Conservation (phyloP, 2,888 invertebrate genomes). For the Masnerella sp. region DNA sequence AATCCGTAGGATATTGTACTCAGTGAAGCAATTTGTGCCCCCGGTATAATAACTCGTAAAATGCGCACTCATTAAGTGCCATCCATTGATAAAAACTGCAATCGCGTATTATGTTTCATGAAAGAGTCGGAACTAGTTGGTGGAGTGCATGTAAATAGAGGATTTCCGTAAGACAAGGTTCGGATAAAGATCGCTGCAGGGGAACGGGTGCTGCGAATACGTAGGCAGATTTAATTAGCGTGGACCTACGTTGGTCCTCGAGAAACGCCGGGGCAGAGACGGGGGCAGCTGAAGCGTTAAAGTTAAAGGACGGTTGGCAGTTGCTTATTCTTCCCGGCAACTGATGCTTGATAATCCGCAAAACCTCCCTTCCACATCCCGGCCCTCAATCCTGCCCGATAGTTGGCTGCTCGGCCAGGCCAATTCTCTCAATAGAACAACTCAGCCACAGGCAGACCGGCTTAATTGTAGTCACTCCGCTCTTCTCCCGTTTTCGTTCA, state of each 20-base stretch:
- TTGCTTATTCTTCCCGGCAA: conserved; percentile 78
- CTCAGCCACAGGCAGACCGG: conserved; percentile 74
- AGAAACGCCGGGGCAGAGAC: conserved; percentile 61
- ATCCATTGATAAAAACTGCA: conserved; percentile 28
- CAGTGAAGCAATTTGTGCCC: background rate
- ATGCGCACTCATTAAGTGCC: background rate
- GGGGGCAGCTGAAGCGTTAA: conserved; percentile 75
- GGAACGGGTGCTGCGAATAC: conserved; percentile 38
- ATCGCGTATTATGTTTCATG: conserved; percentile 32
- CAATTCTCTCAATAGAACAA: conserved; percentile 76
- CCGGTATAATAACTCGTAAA: background rate
- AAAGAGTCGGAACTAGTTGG: conserved; percentile 40
- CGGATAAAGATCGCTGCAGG: conserved; percentile 31
- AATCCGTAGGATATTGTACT: no score
- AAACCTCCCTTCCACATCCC: conserved; percentile 65
- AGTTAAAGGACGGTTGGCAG: conserved; percentile 78
- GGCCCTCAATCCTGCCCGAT: conserved; percentile 74
- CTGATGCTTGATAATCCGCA: conserved; percentile 78
- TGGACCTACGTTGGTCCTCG: conserved; percentile 69
- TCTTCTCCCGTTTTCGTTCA: conserved; percentile 52
- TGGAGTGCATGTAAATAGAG: conserved; percentile 38
- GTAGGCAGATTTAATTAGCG: conserved; percentile 75
- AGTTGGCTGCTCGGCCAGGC: conserved; percentile 72
- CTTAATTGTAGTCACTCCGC: conserved; percentile 76
- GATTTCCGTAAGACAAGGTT: conserved; percentile 50